Evolutionary conservation across 2,888 invertebrate genomes (phyloP).

Genomic region (Drosophila barbarae): DNA sequence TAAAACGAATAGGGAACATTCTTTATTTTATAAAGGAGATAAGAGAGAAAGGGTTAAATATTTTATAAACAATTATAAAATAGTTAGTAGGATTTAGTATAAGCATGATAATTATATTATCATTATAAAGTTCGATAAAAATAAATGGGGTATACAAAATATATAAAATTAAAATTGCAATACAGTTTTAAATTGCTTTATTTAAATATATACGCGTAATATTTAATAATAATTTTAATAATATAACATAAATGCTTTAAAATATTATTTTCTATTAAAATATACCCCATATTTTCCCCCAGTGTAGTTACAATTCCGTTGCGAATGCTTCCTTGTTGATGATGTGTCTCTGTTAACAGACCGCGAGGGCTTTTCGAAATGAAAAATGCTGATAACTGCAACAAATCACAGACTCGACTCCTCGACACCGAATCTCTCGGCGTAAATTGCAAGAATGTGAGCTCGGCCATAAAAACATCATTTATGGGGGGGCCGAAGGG

Average conservation of each 20-base stretch:
- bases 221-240: accelerated
- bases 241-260: background rate
- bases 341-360: conserved; percentile 52
- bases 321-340: conserved; percentile 42
- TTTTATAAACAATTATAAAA: background rate
- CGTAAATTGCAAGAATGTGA: conserved; percentile 61
- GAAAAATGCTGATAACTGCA: conserved; percentile 71
- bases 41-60: background rate
- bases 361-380: conserved; percentile 54
- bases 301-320: conserved; percentile 15
- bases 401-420: conserved; percentile 56
- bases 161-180: no score
- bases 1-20: background rate
- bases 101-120: no score
- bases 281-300: background rate
- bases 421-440: conserved; percentile 21
- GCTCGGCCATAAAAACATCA: conserved; percentile 68
- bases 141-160: no score
- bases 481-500: conserved; percentile 48
- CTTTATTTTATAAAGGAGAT: background rate
- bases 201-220: no score
- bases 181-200: no score
- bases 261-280: background rate
- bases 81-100: background rate
- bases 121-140: no score